A percentile compares a stretch with the other conserved stretches of the same genome.
Conservation (phyloP, 2,113 vertebrate species). For the Saimiri boliviensis region DNA sequence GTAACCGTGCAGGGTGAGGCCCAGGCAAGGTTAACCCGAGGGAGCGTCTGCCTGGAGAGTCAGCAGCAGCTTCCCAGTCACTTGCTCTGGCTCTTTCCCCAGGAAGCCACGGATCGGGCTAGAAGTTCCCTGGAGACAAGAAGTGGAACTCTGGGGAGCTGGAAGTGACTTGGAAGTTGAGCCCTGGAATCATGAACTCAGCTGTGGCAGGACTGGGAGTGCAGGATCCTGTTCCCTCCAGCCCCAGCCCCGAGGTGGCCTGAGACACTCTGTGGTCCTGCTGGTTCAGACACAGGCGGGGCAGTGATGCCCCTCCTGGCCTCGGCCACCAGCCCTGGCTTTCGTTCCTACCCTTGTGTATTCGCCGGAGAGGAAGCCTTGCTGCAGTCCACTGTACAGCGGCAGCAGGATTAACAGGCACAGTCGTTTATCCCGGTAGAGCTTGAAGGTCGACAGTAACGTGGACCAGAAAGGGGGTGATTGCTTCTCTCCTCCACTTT, state of each 20-base stretch:
- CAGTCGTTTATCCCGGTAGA: slow-evolving; percentile 89
- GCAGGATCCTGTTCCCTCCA: rapidly evolving
- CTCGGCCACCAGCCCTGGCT: neutral
- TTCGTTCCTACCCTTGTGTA: slow-evolving; percentile 89
- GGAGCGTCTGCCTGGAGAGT: rapidly evolving
- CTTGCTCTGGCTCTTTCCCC: neutral
- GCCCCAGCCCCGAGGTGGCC: no score
- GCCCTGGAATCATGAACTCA: neutral
- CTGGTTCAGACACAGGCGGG: neutral
- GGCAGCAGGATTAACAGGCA: slow-evolving; percentile 92
- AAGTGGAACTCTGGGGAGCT: rapidly evolving
- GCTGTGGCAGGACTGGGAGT: rapidly evolving
- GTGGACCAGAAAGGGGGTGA: slow-evolving; percentile 84
- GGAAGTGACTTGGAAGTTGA: neutral
- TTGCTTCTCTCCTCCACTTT: slow-evolving; percentile 71
- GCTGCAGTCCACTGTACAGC: slow-evolving; percentile 95
- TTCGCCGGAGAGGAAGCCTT: slow-evolving; percentile 95
- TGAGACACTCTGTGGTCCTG: no score
- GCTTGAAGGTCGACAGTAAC: slow-evolving; percentile 91
- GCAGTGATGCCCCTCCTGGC: neutral
- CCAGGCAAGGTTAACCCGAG: rapidly evolving
- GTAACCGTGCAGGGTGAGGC: neutral
- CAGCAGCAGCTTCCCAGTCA: rapidly evolving
- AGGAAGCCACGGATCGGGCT: neutral
- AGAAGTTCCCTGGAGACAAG: neutral